These are phyloP conservation scores for Cyphomyrus discorhynchus DNA, from an alignment of 2,113 vertebrate genomes.

Conservation along the genomic window DNA sequence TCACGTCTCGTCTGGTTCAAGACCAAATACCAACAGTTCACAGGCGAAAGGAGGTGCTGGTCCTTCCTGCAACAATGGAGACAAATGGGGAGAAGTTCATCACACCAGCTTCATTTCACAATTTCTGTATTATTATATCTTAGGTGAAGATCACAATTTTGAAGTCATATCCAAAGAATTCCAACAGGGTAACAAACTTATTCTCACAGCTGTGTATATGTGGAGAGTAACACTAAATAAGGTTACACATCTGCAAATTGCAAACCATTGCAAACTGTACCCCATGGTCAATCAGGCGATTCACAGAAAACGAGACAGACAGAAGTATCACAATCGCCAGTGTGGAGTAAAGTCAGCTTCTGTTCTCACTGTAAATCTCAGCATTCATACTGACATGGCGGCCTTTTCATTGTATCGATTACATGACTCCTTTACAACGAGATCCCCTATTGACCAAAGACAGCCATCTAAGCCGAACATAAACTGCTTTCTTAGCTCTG, in stretches of 20 bases:
- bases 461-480: slow-evolving; percentile 38
- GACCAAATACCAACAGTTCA: slow-evolving; percentile 98
- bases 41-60: slow-evolving; percentile 88
- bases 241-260: not conserved
- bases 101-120: not conserved
- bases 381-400: not conserved
- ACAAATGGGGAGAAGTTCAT: slow-evolving; percentile 15
- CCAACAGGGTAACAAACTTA: not conserved
- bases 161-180: not conserved
- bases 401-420: slow-evolving; percentile 30
- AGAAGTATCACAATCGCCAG: not conserved
- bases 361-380: not conserved
- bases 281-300: not conserved
- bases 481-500: slow-evolving; percentile 48
- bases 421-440: slow-evolving; percentile 40
- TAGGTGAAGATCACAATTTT: not conserved
- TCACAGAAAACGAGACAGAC: not conserved
- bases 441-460: slow-evolving; percentile 39
- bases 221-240: not conserved
- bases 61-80: slow-evolving; percentile 72
- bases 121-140: not conserved
- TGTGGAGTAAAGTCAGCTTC: not conserved
- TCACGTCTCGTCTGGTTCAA: slow-evolving; percentile 90
- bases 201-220: not conserved
- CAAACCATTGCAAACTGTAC: not conserved